Conservation (phyloP, 2,113 vertebrate genomes). For the Ictalurus punctatus region DNA sequence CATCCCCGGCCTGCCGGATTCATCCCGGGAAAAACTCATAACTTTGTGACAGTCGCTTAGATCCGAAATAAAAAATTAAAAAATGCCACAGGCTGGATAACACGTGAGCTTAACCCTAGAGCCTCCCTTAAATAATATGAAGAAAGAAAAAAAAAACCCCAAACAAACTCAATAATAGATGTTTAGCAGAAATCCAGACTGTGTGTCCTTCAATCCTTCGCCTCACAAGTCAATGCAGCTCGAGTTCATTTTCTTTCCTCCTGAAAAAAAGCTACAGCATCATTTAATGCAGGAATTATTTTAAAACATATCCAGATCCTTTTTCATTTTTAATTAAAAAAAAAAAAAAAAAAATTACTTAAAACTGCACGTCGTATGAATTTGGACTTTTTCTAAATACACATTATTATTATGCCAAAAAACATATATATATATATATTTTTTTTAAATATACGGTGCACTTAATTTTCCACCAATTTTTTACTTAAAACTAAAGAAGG, state of each 20-base stretch:
- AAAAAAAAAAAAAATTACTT: too few species aligned
- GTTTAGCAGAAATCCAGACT: constrained; percentile 56
- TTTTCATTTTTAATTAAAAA: background rate
- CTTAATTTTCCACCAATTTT: background rate
- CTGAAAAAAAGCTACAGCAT: background rate
- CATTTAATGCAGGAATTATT: background rate
- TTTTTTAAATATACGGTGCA: too few species aligned
- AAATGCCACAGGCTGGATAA: constrained; percentile 65
- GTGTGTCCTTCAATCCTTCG: background rate
- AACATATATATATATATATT: too few species aligned
- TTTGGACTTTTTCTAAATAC: background rate
- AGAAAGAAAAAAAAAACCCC: constrained; percentile 1
- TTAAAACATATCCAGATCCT: background rate
- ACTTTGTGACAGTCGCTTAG: constrained; percentile 65
- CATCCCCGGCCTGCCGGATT: background rate
- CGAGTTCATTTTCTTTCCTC: background rate
- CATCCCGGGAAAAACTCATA: constrained; percentile 48
- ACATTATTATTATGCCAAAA: too few species aligned
- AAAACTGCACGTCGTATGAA: background rate
- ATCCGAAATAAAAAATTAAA: constrained; percentile 66
- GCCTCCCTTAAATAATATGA: constrained; percentile 49
- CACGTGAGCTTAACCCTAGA: constrained; percentile 57
- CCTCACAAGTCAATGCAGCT: background rate
- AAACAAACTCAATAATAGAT: constrained; percentile 5
- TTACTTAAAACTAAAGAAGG: background rate